Base-by-base conservation (phyloP, 2,888 invertebrate genomes). In the Notodonta dromedarius region DNA sequence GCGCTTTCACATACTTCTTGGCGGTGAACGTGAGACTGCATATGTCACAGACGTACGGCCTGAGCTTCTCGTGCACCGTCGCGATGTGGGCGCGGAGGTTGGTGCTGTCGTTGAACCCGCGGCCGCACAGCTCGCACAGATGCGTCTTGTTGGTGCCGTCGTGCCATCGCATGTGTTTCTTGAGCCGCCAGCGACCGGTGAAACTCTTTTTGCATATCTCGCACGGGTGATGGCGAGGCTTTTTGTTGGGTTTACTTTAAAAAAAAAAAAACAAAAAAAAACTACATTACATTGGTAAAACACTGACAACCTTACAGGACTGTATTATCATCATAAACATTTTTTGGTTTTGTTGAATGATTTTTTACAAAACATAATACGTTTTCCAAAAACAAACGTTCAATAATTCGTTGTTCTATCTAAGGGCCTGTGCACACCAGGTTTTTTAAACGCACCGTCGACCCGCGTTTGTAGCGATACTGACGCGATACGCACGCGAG, bases 71-170 rank as follows among this genome's bases (percentile, higher is more conserved):
- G 16, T 75, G 75, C 0, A 76, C 76, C 0, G 58, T 4, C 0
- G 6, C 13, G 0, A 65, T 40, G 7, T 75, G 75, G 0, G 48
- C 58, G 4, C 57, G 48, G 0, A 75, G 54, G 60, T 76, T 76
- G 0, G 63, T 46, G 0, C 9, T 7, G 13, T 75, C 70, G 0
- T 61, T 65, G 1, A 76, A 75, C 0, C 60, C 50, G 2, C 13
- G 0, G 0, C 75, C 75, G 32, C 75, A 75, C 0, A 64, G 39
- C 54, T 54, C 67, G 6, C 75, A 75, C 0, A 73, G 11, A 1
- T 59, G 12, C 0, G 11, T 56, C 46, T 64, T 67, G n/a, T 60
- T 67, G 0, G 66, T 48, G 2, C 73, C 73, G 0, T 24, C n/a
- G 0, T 71, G 73, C 7, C 57, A 7, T 24, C 13, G 24, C 13